These are phyloP conservation scores for Prunella himalayana DNA, from an alignment of 2,113 vertebrate genomes.

Conservation along the genomic window DNA sequence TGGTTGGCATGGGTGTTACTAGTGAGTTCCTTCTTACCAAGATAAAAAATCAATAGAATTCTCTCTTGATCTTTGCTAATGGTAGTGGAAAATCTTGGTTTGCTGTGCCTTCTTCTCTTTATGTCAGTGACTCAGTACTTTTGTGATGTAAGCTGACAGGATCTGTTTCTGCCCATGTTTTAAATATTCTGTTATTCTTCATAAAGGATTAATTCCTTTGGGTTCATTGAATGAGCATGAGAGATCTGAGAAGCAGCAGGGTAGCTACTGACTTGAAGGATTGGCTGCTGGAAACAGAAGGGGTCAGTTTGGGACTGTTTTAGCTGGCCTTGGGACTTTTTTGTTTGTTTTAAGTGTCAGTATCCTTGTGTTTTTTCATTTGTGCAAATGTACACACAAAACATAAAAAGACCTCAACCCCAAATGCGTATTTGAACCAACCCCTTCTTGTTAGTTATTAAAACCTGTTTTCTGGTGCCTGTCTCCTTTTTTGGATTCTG, in stretches of 20 bases:
- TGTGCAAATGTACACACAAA: background rate
- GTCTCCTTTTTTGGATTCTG: background rate
- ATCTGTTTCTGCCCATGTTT: background rate
- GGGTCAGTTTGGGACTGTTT: background rate
- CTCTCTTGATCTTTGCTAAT: background rate
- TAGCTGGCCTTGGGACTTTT: background rate
- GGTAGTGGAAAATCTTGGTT: background rate
- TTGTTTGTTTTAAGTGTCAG: background rate
- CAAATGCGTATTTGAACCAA: background rate
- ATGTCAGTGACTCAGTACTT: background rate
- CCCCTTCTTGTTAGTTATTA: background rate
- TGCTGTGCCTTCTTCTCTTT: background rate
- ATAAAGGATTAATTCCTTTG: background rate
- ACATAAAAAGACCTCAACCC: rapidly evolving
- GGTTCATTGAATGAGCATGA: background rate
- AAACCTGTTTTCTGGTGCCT: background rate
- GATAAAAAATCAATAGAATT: background rate
- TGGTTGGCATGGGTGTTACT: background rate
- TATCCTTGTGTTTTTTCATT: background rate
- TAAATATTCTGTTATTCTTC: background rate
- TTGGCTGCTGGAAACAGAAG: background rate
- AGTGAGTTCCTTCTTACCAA: background rate
- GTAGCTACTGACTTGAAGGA: background rate
- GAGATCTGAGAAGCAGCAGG: background rate
- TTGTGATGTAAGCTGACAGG: background rate